Conservation (phyloP, 2,888 invertebrate genomes). For the Eupsilia transversa region DNA sequence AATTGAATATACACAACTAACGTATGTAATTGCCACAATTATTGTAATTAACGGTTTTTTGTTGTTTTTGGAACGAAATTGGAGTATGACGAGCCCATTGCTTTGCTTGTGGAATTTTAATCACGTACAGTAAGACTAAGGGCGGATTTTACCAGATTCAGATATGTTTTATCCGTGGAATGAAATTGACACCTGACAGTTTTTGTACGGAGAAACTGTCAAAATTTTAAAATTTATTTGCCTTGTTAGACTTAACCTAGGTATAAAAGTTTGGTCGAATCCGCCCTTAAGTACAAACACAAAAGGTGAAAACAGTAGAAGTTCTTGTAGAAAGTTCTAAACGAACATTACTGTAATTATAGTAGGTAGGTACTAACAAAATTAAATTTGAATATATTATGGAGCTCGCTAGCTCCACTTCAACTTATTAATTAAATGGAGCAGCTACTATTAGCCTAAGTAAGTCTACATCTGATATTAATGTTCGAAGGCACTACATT, state of each 20-base stretch:
- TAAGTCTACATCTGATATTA: slow-evolving; percentile 40
- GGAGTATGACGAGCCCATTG: slow-evolving; percentile 9
- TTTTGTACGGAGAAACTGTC: no score
- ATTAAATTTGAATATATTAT: slow-evolving; percentile 36
- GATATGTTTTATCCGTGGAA: no score
- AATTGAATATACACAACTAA: slow-evolving; percentile 71
- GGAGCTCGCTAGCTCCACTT: slow-evolving; percentile 17
- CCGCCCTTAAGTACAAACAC: no score
- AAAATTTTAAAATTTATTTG: no score
- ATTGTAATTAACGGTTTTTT: slow-evolving; percentile 55
- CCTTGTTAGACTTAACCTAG: no score
- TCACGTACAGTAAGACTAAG: slow-evolving; percentile 3
- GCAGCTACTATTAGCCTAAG: slow-evolving; percentile 32
- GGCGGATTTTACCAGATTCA: no score
- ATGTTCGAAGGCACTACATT: slow-evolving; percentile 42
- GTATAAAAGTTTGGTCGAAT: no score
- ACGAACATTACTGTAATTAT: slow-evolving; percentile 10
- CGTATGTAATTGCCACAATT: slow-evolving; percentile 58
- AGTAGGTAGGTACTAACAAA: slow-evolving; percentile 6
- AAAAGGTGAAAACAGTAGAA: slow-evolving; percentile 15
- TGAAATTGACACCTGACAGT: no score
- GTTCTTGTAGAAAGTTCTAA: slow-evolving; percentile 24
- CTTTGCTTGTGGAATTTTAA: slow-evolving; percentile 2
- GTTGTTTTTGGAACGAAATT: slow-evolving; percentile 35
- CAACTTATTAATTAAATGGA: slow-evolving; percentile 49